These are phyloP conservation scores for Montipora foliosa DNA, from an alignment of 64 coral and sea anemone genomes.

Conservation along the genomic window DNA sequence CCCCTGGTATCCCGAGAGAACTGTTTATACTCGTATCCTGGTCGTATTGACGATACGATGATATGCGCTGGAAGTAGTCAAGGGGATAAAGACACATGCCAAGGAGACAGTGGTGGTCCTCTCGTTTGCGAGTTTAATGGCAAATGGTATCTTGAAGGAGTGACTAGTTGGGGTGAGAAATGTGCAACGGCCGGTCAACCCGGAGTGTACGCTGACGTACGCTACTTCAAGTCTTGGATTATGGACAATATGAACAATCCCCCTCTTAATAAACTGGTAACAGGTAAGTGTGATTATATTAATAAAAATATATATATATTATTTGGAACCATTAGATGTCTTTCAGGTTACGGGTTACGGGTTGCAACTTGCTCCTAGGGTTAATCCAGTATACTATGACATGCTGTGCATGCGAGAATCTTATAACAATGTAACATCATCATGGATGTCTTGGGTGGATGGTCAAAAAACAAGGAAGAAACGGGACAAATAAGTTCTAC, in stretches of 20 bases:
- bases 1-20: constrained; percentile 32
- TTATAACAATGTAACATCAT: too few relatives aligned
- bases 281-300: too few relatives aligned
- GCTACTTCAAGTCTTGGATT: constrained; percentile 14
- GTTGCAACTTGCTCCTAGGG: too few relatives aligned
- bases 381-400: too few relatives aligned
- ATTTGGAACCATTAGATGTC: too few relatives aligned
- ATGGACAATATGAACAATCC: constrained; percentile 5
- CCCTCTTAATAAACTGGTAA: too few relatives aligned
- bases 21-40: constrained; percentile 21
- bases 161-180: constrained; percentile 2
- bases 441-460: too few relatives aligned
- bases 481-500: too few relatives aligned
- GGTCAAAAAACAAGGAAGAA: too few relatives aligned
- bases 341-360: too few relatives aligned
- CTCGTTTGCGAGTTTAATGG: constrained; percentile 39
- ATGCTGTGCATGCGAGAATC: too few relatives aligned
- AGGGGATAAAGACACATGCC: constrained; percentile 6
- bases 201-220: constrained; percentile 25
- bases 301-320: too few relatives aligned
- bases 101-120: constrained; percentile 49
- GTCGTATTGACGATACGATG: background rate
- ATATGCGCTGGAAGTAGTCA: background rate
- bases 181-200: constrained; percentile 17
- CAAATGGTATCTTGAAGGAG: constrained; percentile 44